Conservation (phyloP, 35 echinoderm and acorn worm species). For the Apostichopus japonicus region DNA sequence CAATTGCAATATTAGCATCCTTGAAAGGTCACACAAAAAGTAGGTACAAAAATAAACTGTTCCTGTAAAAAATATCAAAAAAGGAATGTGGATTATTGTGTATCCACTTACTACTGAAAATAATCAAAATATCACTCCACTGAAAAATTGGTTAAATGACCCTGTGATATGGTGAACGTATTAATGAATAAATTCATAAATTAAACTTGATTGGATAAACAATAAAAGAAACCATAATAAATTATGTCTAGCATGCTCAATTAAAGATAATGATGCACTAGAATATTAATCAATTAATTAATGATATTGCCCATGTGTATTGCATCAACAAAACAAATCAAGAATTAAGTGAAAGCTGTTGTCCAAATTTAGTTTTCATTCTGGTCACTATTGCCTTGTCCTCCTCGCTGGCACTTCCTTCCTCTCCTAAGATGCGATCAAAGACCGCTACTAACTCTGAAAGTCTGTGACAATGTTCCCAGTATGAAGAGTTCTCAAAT, state of each 20-base stretch:
- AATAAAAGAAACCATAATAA: not conserved
- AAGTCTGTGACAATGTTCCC: slow-evolving; percentile 79
- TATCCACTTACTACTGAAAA: too few species aligned
- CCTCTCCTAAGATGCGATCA: slow-evolving; percentile 67
- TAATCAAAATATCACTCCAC: too few species aligned
- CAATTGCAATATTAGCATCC: too few species aligned
- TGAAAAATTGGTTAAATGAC: too few species aligned
- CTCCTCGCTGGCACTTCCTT: slow-evolving; percentile 67
- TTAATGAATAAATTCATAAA: too few species aligned
- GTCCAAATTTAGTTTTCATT: slow-evolving; percentile 60
- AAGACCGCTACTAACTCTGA: slow-evolving; percentile 74
- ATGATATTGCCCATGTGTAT: not conserved
- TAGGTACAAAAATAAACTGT: too few species aligned
- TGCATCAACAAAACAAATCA: not conserved
- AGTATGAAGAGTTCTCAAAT: slow-evolving; percentile 77
- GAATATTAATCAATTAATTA: not conserved
- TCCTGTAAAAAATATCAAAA: too few species aligned
- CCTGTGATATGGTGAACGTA: too few species aligned
- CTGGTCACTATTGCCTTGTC: slow-evolving; percentile 76
- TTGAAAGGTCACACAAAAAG: too few species aligned
- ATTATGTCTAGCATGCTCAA: not conserved
- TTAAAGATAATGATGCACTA: not conserved
- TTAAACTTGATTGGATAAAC: not conserved
- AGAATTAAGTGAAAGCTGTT: slow-evolving; percentile 21
- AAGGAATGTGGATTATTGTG: too few species aligned